These are phyloP conservation scores for Haliclona indistincta DNA, from an alignment of 37 sponge, comb jelly and placozoan genomes.

Conservation along the genomic window DNA sequence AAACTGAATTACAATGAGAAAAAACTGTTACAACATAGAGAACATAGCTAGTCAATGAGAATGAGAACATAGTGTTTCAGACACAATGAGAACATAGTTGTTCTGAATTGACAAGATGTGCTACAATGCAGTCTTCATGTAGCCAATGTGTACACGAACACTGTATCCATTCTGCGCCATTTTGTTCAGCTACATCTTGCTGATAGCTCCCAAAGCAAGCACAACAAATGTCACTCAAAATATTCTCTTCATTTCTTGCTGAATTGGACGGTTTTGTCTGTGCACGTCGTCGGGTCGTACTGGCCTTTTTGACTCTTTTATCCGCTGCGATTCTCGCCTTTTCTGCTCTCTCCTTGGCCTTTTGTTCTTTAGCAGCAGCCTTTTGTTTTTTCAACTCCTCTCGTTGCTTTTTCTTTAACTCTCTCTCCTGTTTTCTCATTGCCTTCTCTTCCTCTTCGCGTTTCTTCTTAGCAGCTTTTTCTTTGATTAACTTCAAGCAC, in stretches of 20 bases:
- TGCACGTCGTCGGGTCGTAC: no score
- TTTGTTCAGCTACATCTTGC: no score
- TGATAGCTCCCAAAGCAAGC: background rate
- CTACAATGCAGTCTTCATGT: constrained; percentile 14
- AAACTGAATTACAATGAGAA: no score
- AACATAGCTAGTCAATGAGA: no score
- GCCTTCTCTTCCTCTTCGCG: background rate
- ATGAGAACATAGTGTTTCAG: no score
- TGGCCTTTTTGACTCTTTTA: no score
- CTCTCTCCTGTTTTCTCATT: background rate
- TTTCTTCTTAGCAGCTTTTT: background rate
- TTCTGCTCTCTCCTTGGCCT: no score
- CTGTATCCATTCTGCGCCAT: background rate
- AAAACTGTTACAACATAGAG: no score
- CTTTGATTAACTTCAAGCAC: background rate
- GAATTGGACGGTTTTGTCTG: background rate
- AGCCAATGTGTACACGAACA: constrained; percentile 5
- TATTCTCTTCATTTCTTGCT: background rate
- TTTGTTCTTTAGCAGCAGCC: background rate
- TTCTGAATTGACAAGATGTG: no score
- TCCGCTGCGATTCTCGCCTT: no score
- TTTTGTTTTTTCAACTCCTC: background rate
- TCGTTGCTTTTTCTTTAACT: background rate
- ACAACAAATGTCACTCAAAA: background rate
- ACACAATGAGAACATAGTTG: no score